phyloP scores from a whole-genome alignment of 2,888 invertebrate species.

The Idaea aversata region DNA sequence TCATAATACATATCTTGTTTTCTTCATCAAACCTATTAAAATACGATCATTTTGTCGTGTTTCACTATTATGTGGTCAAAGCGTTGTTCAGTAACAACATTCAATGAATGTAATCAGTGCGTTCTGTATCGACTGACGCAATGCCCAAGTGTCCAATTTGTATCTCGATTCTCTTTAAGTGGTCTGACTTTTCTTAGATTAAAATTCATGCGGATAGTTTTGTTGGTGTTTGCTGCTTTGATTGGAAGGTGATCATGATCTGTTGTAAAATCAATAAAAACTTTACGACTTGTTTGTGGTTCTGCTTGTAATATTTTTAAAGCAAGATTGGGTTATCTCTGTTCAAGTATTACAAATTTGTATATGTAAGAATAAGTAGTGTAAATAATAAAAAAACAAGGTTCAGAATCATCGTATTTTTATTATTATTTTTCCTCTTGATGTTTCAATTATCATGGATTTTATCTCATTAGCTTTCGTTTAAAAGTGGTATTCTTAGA shows the following conservation, averaged over 20 bases:
- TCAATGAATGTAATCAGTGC: slow-evolving; percentile 70
- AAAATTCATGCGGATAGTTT: slow-evolving; percentile 46
- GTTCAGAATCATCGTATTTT: neutral
- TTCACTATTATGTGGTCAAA: slow-evolving; percentile 65
- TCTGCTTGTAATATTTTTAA: neutral
- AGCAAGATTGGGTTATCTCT: neutral
- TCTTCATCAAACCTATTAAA: slow-evolving; percentile 65
- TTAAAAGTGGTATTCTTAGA: slow-evolving; percentile 38
- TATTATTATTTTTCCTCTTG: neutral
- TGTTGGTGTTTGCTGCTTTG: slow-evolving; percentile 21
- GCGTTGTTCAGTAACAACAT: slow-evolving; percentile 51
- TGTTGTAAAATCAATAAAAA: neutral
- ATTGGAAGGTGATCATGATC: neutral
- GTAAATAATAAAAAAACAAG: neutral
- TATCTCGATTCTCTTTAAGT: slow-evolving; percentile 69
- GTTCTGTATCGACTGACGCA: slow-evolving; percentile 70
- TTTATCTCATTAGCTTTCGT: slow-evolving; percentile 30
- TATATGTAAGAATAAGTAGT: neutral
- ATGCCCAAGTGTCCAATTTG: slow-evolving; percentile 73
- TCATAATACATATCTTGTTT: slow-evolving; percentile 43
- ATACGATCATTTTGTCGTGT: slow-evolving; percentile 53
- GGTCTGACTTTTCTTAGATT: slow-evolving; percentile 73
- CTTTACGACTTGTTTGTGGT: neutral
- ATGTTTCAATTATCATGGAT: slow-evolving; percentile 5
- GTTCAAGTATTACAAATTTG: neutral